phyloP scores from a whole-genome alignment of 2,113 vertebrate species.

The Nothocercus nigrocapillus region DNA sequence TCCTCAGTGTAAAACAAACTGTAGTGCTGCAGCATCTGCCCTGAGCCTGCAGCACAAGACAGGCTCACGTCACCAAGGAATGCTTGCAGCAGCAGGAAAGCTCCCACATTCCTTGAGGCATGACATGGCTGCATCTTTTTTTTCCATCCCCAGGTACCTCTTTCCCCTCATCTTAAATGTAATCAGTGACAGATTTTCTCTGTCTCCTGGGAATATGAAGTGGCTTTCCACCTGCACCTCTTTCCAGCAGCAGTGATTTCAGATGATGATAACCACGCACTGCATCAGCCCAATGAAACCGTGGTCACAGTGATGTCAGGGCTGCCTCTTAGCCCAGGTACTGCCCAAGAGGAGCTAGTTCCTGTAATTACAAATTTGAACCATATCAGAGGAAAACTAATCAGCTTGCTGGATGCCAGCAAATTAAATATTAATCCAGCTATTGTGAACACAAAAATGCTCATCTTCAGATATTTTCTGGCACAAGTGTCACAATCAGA shows the following conservation, averaged over 20 bases:
- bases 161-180: not conserved
- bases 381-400: constrained; percentile 34
- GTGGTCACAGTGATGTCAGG: not conserved
- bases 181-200: not conserved
- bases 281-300: not conserved
- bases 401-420: constrained; percentile 44
- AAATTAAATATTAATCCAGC: constrained; percentile 63
- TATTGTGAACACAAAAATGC: constrained; percentile 46
- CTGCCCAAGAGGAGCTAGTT: not conserved
- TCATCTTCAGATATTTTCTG: constrained; percentile 52
- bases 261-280: not conserved
- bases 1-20: not conserved
- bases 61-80: not conserved
- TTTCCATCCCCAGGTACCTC: not conserved
- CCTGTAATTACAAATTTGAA: constrained; percentile 42
- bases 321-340: not conserved
- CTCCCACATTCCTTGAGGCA: fast-evolving
- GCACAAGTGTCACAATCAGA: constrained; percentile 53
- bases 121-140: not conserved
- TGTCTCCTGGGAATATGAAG: not conserved
- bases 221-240: not conserved
- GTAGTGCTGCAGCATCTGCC: not conserved
- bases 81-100: not conserved
- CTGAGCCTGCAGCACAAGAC: not conserved
- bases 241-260: not conserved